A percentile compares a stretch with the other conserved stretches of the same genome.
Conservation (phyloP, 2,888 invertebrate genomes). For the Lysandra coridon region DNA sequence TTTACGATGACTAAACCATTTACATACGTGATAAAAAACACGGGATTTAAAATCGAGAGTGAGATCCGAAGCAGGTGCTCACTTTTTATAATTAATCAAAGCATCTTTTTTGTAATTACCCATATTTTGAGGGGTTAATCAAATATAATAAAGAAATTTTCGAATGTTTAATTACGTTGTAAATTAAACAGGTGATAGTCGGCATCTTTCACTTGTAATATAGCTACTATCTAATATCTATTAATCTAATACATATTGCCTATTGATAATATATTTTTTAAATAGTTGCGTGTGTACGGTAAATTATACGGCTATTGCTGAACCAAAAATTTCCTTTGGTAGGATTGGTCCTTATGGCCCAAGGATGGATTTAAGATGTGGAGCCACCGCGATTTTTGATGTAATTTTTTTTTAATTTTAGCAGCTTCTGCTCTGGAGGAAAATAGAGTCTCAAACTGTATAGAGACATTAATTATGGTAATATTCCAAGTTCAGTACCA, state of each 20-base stretch:
- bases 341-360: too few species aligned
- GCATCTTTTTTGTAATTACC: conserved; percentile 76
- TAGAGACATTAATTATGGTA: too few species aligned
- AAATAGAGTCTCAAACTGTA: too few species aligned
- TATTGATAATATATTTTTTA: too few species aligned
- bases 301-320: too few species aligned
- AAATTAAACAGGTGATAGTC: conserved; percentile 38
- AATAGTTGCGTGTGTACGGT: too few species aligned
- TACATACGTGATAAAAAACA: conserved; percentile 24
- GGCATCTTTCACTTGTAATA: background rate
- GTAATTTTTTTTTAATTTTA: too few species aligned
- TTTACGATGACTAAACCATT: conserved; percentile 27
- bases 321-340: too few species aligned
- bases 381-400: too few species aligned
- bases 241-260: background rate
- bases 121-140: conserved; percentile 73
- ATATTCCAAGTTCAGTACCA: too few species aligned
- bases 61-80: conserved; percentile 70
- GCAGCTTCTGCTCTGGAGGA: too few species aligned
- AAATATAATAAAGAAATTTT: conserved; percentile 78
- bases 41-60: conserved; percentile 53
- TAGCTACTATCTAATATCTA: background rate
- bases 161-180: conserved; percentile 41
- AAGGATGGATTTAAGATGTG: too few species aligned
- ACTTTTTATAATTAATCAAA: conserved; percentile 76